A percentile compares a stretch with the other conserved stretches of the same genome.
Conservation (phyloP, 92 coral and sea anemone species). For the Siderastrea radians region DNA sequence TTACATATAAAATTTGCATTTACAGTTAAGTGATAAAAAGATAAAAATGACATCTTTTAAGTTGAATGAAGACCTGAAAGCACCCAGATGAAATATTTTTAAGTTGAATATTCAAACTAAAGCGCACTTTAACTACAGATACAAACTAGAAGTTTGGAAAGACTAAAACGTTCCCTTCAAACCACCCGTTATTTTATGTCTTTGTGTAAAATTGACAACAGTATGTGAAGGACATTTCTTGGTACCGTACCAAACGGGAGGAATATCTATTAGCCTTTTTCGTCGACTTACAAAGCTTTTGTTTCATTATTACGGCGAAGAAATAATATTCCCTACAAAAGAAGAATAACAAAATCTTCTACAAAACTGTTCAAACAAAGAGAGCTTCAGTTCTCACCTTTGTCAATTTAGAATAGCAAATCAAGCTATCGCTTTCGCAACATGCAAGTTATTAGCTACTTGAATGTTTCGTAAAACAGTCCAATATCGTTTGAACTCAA, state of each 20-base stretch:
- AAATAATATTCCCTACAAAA: constrained; percentile 25
- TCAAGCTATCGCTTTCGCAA: constrained; percentile 6
- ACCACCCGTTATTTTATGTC: constrained; percentile 12
- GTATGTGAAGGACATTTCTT: neutral
- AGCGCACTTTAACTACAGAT: neutral
- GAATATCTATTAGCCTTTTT: neutral
- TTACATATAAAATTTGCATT: constrained; percentile 51
- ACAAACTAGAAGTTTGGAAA: neutral
- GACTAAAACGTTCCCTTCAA: neutral
- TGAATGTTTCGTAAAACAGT: neutral
- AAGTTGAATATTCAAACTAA: neutral
- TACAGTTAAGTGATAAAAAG: constrained; percentile 42
- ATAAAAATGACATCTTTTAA: constrained; percentile 26
- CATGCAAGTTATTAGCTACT: neutral
- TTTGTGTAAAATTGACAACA: constrained; percentile 1
- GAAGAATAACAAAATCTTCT: constrained; percentile 8
- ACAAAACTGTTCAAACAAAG: constrained; percentile 36
- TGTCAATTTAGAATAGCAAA: constrained; percentile 36
- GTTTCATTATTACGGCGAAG: neutral
- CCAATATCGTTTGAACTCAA: neutral
- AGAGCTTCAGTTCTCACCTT: neutral
- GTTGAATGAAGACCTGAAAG: constrained; percentile 17
- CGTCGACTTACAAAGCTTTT: neutral
- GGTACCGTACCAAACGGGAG: neutral
- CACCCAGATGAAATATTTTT: neutral